These are phyloP conservation scores for Mus pahari DNA, from an alignment of 2,113 vertebrate species.

Conservation along the genomic window DNA sequence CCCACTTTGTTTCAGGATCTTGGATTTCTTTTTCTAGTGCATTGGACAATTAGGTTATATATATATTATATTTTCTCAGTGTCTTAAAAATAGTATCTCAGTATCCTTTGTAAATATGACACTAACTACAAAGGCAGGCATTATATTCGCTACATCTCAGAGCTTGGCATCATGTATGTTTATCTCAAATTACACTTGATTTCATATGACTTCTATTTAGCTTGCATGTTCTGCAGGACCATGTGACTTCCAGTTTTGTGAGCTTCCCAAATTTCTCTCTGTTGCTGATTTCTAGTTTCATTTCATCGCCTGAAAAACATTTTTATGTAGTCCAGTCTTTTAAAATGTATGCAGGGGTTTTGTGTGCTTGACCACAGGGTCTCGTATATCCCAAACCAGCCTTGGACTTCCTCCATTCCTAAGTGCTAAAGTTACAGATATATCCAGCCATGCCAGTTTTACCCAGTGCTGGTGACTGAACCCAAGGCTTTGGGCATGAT, in stretches of 20 bases:
- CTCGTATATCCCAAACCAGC: not conserved
- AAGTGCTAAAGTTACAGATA: not conserved
- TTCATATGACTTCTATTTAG: not conserved
- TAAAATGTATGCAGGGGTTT: not conserved
- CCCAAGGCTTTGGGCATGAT: not conserved
- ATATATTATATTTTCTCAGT: not conserved
- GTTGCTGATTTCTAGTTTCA: not conserved
- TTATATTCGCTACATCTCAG: not conserved
- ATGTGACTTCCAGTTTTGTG: not conserved
- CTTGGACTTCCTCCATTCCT: not conserved
- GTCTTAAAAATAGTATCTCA: not conserved
- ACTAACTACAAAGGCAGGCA: not conserved
- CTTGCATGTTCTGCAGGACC: not conserved
- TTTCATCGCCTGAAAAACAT: not conserved
- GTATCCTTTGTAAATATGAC: not conserved
- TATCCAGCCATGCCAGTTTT: not conserved
- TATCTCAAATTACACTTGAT: not conserved
- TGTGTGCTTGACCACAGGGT: not conserved
- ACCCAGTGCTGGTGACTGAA: not conserved
- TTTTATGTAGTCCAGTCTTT: not conserved
- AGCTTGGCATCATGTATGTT: not conserved
- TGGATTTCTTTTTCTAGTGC: not conserved
- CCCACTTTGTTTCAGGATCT: not conserved
- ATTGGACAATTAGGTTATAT: not conserved
- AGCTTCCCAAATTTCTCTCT: slow-evolving; percentile 1